Evolutionary conservation across 2,888 invertebrate species (phyloP).

Genomic region (Eulithis prunata): DNA sequence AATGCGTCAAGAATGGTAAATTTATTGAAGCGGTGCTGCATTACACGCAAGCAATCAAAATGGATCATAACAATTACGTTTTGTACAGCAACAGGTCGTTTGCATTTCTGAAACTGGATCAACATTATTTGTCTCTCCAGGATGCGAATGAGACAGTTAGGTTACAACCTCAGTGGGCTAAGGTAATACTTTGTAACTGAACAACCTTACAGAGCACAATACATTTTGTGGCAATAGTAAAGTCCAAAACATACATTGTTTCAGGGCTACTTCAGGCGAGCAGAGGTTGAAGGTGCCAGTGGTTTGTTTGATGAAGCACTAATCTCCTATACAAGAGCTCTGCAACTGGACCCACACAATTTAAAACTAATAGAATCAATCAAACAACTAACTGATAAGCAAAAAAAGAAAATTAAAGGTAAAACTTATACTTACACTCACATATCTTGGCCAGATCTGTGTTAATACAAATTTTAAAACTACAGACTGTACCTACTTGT

Average conservation of each 20-base stretch:
- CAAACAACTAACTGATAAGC: slow-evolving; percentile 82
- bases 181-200: slow-evolving; percentile 74
- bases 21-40: slow-evolving; percentile 90
- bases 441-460: no score
- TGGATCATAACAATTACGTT: slow-evolving; percentile 88
- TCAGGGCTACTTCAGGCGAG: slow-evolving; percentile 89
- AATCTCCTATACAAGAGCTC: slow-evolving; percentile 87
- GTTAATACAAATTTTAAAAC: no score
- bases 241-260: background rate
- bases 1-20: slow-evolving; percentile 88
- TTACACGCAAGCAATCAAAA: slow-evolving; percentile 91
- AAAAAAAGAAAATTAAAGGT: slow-evolving; percentile 86
- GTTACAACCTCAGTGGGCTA: slow-evolving; percentile 91
- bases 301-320: slow-evolving; percentile 87
- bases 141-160: slow-evolving; percentile 91
- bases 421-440: no score
- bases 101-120: slow-evolving; percentile 90
- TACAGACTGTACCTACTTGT: no score
- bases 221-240: background rate
- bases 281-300: slow-evolving; percentile 88
- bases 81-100: slow-evolving; percentile 92
- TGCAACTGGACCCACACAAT: slow-evolving; percentile 88
- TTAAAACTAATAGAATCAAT: slow-evolving; percentile 86
- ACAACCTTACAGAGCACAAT: background rate
- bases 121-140: slow-evolving; percentile 89